phyloP scores from a whole-genome alignment of 2,797 vertebrate species.

The Steatocranus sp. region DNA sequence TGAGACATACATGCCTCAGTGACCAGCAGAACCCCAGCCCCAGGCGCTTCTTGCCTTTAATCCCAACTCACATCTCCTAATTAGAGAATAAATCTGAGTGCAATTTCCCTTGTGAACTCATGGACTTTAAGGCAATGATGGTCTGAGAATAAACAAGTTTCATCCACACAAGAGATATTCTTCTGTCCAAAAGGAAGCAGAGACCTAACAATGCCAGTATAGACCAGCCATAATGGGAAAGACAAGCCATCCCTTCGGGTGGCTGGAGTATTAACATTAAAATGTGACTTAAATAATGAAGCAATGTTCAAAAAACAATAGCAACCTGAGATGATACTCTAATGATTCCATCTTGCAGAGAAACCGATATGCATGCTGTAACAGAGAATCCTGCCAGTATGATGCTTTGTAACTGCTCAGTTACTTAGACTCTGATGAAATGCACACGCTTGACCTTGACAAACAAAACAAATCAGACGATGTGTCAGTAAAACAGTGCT shows the following conservation, averaged over 20 bases:
- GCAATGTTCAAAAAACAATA: neutral
- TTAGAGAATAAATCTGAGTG: conserved; percentile 42
- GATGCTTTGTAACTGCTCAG: neutral
- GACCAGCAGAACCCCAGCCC: neutral
- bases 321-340: conserved; percentile 1
- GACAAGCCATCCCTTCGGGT: neutral
- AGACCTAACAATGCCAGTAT: neutral
- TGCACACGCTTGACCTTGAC: conserved; percentile 4
- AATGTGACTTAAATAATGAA: conserved; percentile 15
- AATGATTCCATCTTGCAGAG: conserved; percentile 24
- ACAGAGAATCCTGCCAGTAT: neutral
- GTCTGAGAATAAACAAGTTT: neutral
- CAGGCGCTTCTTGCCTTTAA: conserved; percentile 11
- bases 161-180: neutral
- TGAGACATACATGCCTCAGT: conserved; percentile 4
- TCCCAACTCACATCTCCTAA: conserved; percentile 34
- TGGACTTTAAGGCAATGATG: neutral
- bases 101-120: neutral
- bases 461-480: conserved; percentile 1
- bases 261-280: neutral
- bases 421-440: conserved; percentile 16
- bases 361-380: conserved; percentile 22
- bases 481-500: neutral
- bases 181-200: neutral
- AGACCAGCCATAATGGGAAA: neutral